Evolutionary conservation across 2,888 invertebrate genomes (phyloP), one percentile per base, ranked within the genome.

Genomic region (Eucera pruinosa): DNA sequence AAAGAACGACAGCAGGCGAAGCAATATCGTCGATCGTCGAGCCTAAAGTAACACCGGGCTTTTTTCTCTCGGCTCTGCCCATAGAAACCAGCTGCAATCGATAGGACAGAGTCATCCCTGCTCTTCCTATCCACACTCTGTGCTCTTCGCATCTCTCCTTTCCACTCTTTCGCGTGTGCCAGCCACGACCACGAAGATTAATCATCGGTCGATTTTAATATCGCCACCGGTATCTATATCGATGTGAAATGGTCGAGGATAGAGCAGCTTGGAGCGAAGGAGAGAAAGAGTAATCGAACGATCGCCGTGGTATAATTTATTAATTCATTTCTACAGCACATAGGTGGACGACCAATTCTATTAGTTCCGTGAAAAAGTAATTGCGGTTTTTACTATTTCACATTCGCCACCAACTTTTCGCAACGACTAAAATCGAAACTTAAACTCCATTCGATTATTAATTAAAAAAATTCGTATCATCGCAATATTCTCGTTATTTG

Each of bases 121-220:
- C 18, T 55, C 54, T 30, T 43, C 20, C 27, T 36, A 43, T 18
- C 43, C 58, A n/a, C 33, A 13, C 33, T 54, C n/a, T n/a, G n/a
- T n/a, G n/a, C n/a, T 9, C 20, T 23, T 23, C 3, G n/a, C 3
- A 3, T 13, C 39, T 61, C 60, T 54, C 64, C 67, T 57, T 67
- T 61, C 25, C 50, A 13, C 48, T 39, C 55, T 60, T 57, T 62
- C 68, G 54, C 67, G 41, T 36, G 50, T 52, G 48, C 62, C 36
- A 57, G 1, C 25, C 33, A 15, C 58, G 47, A 70, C 57, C 73
- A 33, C 55, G 65, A 79, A 89, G 84, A 89, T 89, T 88, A 89
- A 89, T 89, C 87, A 87, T 89, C 87, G 83, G 83, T 87, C 85
- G 87, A 88, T 89, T 89, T 89, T 85, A 89, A 89, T 89, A 89